phyloP scores from a whole-genome alignment of 1,140 invertebrate species.

The Dreissena polymorpha region DNA sequence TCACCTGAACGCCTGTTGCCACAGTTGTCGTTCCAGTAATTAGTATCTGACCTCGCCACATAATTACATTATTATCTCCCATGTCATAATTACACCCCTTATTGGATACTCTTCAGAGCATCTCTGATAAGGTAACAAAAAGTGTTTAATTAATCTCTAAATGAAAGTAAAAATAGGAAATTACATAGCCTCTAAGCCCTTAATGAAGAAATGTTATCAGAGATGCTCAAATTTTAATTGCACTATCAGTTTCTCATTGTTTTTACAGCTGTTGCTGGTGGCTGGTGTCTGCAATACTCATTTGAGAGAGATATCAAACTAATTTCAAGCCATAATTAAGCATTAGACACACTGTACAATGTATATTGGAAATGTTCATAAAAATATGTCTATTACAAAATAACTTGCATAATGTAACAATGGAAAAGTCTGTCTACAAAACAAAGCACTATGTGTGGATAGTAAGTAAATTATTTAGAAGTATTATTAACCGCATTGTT shows the following conservation, averaged over 20 bases:
- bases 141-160: constrained; percentile 44
- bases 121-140: constrained; percentile 31
- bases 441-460: too few relatives aligned
- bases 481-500: too few relatives aligned
- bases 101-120: constrained; percentile 35
- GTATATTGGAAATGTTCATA: too few relatives aligned
- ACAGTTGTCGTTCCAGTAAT: constrained; percentile 34
- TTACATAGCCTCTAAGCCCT: background rate
- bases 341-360: too few relatives aligned
- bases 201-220: constrained; percentile 11
- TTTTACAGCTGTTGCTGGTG: background rate
- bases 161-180: background rate
- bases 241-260: background rate
- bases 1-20: constrained; percentile 41
- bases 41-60: constrained; percentile 26
- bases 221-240: constrained; percentile 1
- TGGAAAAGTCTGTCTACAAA: too few relatives aligned
- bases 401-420: too few relatives aligned
- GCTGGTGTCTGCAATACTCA: too few relatives aligned
- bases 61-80: constrained; percentile 53
- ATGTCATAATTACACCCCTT: constrained; percentile 48
- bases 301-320: too few relatives aligned
- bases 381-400: too few relatives aligned
- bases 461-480: too few relatives aligned
- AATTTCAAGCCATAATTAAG: too few relatives aligned